phyloP scores from a whole-genome alignment of 2,797 vertebrate genomes.

The Chromis chromis region DNA sequence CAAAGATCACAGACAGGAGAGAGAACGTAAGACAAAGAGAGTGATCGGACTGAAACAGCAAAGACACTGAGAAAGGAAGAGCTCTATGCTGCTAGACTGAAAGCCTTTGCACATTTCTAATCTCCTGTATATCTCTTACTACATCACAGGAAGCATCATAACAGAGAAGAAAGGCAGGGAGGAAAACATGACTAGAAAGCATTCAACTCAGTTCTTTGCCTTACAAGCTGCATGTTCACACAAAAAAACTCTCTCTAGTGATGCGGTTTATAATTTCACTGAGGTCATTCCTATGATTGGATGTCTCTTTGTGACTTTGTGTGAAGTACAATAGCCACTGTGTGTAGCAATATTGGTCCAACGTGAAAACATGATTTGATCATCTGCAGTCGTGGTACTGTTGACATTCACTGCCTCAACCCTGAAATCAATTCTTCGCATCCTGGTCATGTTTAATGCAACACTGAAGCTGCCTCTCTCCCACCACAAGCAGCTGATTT shows the following conservation, averaged over 20 bases:
- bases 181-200: neutral
- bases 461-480: neutral
- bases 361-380: neutral
- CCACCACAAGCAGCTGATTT: neutral
- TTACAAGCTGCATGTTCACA: neutral
- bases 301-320: neutral
- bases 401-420: slow-evolving; percentile 6
- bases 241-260: neutral
- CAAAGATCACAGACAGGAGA: slow-evolving; percentile 36
- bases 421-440: neutral
- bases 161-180: neutral
- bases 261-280: neutral
- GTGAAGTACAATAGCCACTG: neutral
- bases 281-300: neutral
- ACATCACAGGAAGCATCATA: neutral
- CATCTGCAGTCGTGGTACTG: neutral
- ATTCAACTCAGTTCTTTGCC: neutral
- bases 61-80: slow-evolving; percentile 7
- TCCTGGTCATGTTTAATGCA: slow-evolving; percentile 12
- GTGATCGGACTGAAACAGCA: slow-evolving; percentile 5
- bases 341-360: neutral
- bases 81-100: neutral
- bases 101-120: slow-evolving; percentile 23
- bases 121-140: slow-evolving; percentile 2
- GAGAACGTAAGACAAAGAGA: neutral